phyloP scores from a whole-genome alignment of 2,113 vertebrate genomes.

The Aphelocoma coerulescens region DNA sequence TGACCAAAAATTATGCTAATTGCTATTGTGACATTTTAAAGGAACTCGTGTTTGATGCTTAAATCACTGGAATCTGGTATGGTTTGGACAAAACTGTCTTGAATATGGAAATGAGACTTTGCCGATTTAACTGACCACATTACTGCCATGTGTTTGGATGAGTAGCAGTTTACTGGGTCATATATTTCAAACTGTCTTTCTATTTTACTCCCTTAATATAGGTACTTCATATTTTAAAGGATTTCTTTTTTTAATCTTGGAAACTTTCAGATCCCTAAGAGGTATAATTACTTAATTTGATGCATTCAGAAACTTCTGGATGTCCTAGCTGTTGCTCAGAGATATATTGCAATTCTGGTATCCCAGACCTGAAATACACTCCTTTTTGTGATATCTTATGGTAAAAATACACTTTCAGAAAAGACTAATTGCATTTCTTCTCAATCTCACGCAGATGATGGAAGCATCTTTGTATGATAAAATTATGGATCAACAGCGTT shows the following conservation, averaged over 20 bases:
- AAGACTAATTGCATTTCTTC: background rate
- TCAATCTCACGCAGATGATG: slow-evolving; percentile 81
- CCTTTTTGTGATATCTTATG: background rate
- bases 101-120: background rate
- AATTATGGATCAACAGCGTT: slow-evolving; percentile 97
- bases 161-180: background rate
- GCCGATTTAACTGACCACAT: background rate
- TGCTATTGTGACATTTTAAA: background rate
- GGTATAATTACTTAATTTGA: background rate
- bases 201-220: background rate
- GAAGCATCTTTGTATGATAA: slow-evolving; percentile 98
- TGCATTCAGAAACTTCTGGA: background rate
- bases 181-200: background rate
- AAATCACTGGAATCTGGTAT: background rate
- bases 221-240: background rate
- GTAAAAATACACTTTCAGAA: background rate
- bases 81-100: background rate
- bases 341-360: background rate
- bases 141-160: background rate
- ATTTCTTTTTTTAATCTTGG: background rate
- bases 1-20: background rate
- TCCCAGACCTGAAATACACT: background rate
- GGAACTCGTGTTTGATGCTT: background rate
- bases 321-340: background rate
- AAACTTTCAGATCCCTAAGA: background rate